These are phyloP conservation scores for Nansenia antarctica DNA, from an alignment of 2,113 vertebrate species.

Conservation along the genomic window DNA sequence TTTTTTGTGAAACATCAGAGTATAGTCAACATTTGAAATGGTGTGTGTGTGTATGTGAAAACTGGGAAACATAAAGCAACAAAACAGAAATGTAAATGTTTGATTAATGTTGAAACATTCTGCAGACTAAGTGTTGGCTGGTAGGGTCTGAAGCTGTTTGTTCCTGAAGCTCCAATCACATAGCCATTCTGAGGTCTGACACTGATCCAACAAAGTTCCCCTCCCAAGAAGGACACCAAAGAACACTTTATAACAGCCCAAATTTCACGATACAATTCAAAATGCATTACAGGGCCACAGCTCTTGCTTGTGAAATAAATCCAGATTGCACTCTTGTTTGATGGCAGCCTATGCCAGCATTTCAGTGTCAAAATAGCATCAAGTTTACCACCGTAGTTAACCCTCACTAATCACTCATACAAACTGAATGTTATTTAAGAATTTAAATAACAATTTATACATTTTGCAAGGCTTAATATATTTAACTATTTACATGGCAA, in stretches of 20 bases:
- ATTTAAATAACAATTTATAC: constrained; percentile 1
- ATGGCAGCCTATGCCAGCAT: background rate
- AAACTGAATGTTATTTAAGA: background rate
- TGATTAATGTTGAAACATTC: constrained; percentile 30
- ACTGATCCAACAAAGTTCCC: background rate
- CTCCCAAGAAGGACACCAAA: background rate
- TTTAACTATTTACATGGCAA: background rate
- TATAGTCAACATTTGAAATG: background rate
- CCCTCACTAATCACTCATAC: background rate
- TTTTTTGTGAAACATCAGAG: too few species aligned
- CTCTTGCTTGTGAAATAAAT: constrained; percentile 41
- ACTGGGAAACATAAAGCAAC: background rate
- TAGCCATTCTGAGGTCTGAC: constrained; percentile 37
- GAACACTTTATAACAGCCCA: constrained; percentile 1
- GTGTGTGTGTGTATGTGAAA: background rate
- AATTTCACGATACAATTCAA: constrained; percentile 2
- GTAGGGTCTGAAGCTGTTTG: constrained; percentile 39
- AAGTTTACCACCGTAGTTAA: background rate
- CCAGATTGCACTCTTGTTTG: constrained; percentile 64
- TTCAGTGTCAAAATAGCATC: background rate
- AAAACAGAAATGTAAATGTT: background rate
- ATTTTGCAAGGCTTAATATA: background rate
- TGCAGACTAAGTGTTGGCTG: constrained; percentile 45
- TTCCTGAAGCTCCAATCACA: constrained; percentile 51
- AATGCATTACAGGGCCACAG: constrained; percentile 35